These are phyloP conservation scores for Eupsilia transversa DNA, from an alignment of 2,888 invertebrate species.

Conservation along the genomic window DNA sequence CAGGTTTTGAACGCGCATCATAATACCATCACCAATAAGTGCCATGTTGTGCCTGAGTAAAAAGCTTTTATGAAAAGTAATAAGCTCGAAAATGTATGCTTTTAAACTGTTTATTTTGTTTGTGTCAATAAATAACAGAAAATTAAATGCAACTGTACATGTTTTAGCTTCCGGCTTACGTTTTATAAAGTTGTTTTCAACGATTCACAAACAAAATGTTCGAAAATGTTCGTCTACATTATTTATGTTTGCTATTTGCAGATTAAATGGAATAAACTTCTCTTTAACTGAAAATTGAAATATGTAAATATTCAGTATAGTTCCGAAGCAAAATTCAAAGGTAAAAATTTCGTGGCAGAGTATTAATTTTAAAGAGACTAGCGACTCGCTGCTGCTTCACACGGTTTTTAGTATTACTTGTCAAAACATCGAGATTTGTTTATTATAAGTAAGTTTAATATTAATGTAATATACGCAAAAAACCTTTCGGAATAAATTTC, in stretches of 20 bases:
- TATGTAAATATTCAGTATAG: neutral
- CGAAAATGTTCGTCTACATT: neutral
- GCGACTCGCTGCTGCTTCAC: neutral
- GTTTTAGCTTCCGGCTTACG: neutral
- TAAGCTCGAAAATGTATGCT: neutral
- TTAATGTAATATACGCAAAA: neutral
- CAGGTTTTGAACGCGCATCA: neutral
- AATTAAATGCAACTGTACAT: slow-evolving; percentile 6
- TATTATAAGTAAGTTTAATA: neutral
- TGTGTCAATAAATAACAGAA: neutral
- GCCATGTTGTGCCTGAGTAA: neutral
- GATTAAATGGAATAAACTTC: slow-evolving; percentile 20
- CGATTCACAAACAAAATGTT: neutral
- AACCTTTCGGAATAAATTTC: no score
- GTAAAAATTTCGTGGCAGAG: neutral
- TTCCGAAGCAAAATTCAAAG: neutral
- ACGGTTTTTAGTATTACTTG: neutral
- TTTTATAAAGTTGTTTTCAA: neutral
- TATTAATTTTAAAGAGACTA: neutral
- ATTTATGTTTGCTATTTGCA: slow-evolving; percentile 16
- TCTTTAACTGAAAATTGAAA: neutral
- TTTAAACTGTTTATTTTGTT: neutral
- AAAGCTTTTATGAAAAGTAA: neutral
- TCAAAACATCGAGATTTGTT: neutral
- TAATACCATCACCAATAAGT: neutral